These are phyloP conservation scores for Erythrolamprus reginae DNA, from an alignment of 2,113 vertebrate genomes.

Conservation along the genomic window DNA sequence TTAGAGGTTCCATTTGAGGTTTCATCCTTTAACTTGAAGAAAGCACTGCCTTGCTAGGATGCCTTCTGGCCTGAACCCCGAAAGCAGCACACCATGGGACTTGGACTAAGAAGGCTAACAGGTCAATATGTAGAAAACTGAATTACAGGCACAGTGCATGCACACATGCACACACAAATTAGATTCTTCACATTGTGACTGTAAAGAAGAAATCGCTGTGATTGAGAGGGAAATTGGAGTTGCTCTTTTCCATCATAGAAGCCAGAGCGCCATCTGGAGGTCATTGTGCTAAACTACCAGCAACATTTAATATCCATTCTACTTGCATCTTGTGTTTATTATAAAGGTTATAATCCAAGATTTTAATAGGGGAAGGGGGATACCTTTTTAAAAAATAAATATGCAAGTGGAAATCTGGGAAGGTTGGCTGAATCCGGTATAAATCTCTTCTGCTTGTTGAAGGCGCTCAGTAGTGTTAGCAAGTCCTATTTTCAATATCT, in stretches of 20 bases:
- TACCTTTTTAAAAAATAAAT: not conserved
- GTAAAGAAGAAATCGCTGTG: not conserved
- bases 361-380: too few relatives aligned
- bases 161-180: not conserved
- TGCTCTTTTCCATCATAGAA: not conserved
- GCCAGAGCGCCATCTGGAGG: not conserved
- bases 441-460: not conserved
- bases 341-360: not conserved
- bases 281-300: not conserved
- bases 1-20: not conserved
- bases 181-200: not conserved
- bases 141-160: not conserved
- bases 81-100: not conserved
- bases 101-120: not conserved
- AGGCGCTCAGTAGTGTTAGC: not conserved
- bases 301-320: not conserved
- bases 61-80: not conserved
- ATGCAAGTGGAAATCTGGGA: not conserved
- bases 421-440: not conserved
- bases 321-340: not conserved
- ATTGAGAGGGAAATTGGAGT: not conserved
- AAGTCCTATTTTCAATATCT: not conserved
- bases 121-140: not conserved
- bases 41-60: not conserved
- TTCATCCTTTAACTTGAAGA: not conserved